Evolutionary conservation across 2,113 vertebrate genomes (phyloP), one percentile per base, ranked within the genome.

Genomic region (Mastomys natalensis): DNA sequence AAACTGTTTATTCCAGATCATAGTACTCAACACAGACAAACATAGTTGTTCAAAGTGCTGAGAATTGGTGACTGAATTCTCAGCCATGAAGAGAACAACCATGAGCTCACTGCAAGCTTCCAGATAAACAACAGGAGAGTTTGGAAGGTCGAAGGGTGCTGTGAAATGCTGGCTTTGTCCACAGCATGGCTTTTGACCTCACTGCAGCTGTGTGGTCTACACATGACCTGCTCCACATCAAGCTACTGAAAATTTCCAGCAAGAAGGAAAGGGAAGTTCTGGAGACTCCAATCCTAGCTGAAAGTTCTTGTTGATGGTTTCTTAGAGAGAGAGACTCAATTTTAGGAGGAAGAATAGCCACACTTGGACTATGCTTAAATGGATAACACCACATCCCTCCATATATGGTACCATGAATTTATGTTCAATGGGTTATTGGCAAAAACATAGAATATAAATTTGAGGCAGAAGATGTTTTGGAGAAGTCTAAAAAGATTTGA

Each of bases 121-220:
- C 2, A 26, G 40, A 48, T 43, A 45, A 40, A 45, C 8, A 19
- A 45, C 1, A 12, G 48, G 40, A 66, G 9, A 21, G 9, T 4
- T 3, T 45, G 82, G 26, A 45, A 31, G 40, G 6, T 85, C 15
- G 55, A 84, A 64, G 26, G 9, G 8, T 40, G 29, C 40, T 48
- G 9, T 45, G 29, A 48, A 34, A 48, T 34, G 9, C 9, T 45
- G 60, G 4, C 15, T 66, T 66, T 19, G 13, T 22, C 10, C 16
- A 3, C 2, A 10, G 6, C 26, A 48, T 7, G 29, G 1, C 26
- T 86, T 1, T 1, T 48, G 31, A 16, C 2, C 29, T 45, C 60
- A 45, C 1, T 6, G 40, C 26, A 31, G 8, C 60, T 85, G 40
- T 11, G 16, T 60, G 51, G 51, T 51, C n/a, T 43, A 58, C 22